phyloP scores from a whole-genome alignment of 2,888 invertebrate genomes.

The Orthosia cruda region DNA sequence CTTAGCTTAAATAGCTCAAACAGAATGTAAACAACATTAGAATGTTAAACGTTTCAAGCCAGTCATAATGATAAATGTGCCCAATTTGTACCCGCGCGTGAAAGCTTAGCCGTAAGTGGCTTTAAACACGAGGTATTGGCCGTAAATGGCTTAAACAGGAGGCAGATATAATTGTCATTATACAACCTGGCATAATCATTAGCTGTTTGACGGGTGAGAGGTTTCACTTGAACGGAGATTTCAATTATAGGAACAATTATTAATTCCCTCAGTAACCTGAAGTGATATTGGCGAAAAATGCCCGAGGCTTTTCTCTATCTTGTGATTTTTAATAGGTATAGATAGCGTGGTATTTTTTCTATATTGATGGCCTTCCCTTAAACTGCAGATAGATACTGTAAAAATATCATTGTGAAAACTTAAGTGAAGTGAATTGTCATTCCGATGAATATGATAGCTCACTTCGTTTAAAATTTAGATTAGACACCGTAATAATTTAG shows the following conservation, averaged over 20 bases:
- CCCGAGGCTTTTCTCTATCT: background rate
- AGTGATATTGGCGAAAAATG: background rate
- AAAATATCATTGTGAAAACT: no score
- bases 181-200: slow-evolving; percentile 19
- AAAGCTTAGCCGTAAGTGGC: slow-evolving; percentile 51
- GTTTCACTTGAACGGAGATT: slow-evolving; percentile 24
- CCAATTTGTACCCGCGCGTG: slow-evolving; percentile 46
- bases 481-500: no score
- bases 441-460: no score
- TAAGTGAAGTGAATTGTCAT: no score
- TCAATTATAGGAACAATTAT: slow-evolving; percentile 7
- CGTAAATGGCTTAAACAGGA: slow-evolving; percentile 47
- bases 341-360: background rate
- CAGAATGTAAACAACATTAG: slow-evolving; percentile 29
- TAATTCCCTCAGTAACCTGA: background rate
- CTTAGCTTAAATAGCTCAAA: slow-evolving; percentile 1
- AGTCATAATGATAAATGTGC: slow-evolving; percentile 58
- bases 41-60: slow-evolving; percentile 26
- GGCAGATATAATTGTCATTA: slow-evolving; percentile 51
- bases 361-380: background rate
- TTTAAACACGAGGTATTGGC: slow-evolving; percentile 43
- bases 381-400: no score
- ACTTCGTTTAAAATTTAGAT: no score
- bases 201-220: slow-evolving; percentile 23
- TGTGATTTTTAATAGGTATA: background rate